Percentiles rank a stretch among this genome's conserved stretches.
Conservation (phyloP, 92 coral and sea anemone genomes). For the Hydrozoanthus gracilis region DNA sequence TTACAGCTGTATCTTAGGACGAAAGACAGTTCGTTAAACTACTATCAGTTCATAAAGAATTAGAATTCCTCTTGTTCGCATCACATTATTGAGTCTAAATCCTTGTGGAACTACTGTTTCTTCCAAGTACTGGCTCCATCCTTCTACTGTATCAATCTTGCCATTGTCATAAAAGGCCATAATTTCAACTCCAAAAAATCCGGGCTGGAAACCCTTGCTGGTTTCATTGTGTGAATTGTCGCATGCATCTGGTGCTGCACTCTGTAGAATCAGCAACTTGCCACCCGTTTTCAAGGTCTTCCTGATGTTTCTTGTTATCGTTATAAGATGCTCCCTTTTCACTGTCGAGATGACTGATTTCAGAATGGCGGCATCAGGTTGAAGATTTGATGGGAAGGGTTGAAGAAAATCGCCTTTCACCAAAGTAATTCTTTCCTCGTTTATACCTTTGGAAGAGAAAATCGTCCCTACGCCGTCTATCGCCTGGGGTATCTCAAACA, state of each 20-base stretch:
- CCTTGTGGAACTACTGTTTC: constrained; percentile 14
- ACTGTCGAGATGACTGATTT: constrained; percentile 30
- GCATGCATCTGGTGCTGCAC: constrained; percentile 30
- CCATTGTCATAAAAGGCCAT: constrained; percentile 20
- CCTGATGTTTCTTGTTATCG: constrained; percentile 2
- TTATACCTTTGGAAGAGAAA: neutral
- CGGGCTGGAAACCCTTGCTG: constrained; percentile 19
- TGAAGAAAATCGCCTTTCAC: constrained; percentile 32
- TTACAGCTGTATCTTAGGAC: too few relatives aligned
- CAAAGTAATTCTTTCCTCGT: constrained; percentile 16
- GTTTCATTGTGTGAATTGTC: constrained; percentile 23
- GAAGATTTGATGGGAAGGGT: constrained; percentile 8
- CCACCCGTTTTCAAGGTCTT: neutral
- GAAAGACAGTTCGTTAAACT: neutral
- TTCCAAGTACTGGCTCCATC: constrained; percentile 16
- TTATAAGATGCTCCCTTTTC: neutral
- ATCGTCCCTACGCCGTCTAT: constrained; percentile 19
- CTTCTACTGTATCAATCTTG: constrained; percentile 14
- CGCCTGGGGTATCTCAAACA: constrained; percentile 22
- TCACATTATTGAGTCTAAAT: constrained; percentile 18
- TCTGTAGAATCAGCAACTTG: neutral
- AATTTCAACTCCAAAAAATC: constrained; percentile 7
- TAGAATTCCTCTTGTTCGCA: constrained; percentile 22
- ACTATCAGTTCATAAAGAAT: constrained; percentile 30
- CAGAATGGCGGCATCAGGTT: constrained; percentile 7